These are phyloP conservation scores for Anguilla obscura DNA, from an alignment of 2,797 vertebrate species.

Conservation along the genomic window DNA sequence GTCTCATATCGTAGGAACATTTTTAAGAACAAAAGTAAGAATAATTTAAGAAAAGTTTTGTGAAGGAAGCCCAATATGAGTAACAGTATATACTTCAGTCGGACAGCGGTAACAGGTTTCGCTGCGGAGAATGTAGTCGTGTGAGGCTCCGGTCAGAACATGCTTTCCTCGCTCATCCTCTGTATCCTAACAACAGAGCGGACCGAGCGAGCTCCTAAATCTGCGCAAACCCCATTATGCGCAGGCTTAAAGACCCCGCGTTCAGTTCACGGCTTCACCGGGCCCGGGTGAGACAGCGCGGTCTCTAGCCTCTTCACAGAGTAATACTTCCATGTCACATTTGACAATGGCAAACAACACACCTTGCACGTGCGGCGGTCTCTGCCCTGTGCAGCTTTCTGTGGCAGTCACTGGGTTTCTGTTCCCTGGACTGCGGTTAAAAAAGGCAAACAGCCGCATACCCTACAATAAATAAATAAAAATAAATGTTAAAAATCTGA, in stretches of 20 bases:
- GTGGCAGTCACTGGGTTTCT: neutral
- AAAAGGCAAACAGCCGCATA: neutral
- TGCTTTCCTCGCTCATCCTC: conserved; percentile 14
- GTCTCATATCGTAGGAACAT: too few relatives aligned
- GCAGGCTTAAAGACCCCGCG: neutral
- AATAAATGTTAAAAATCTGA: neutral
- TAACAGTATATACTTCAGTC: neutral
- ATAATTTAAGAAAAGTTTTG: too few relatives aligned
- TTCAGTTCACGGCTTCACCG: neutral
- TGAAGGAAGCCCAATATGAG: neutral
- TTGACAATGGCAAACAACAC: neutral
- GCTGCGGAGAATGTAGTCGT: too few relatives aligned
- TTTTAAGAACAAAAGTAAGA: neutral
- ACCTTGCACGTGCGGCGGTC: neutral
- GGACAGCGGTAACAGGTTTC: neutral
- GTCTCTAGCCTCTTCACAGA: neutral
- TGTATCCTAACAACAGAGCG: conserved; percentile 44
- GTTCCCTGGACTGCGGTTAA: neutral
- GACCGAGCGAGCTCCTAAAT: neutral
- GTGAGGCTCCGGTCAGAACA: too few relatives aligned
- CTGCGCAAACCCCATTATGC: neutral
- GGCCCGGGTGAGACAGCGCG: neutral
- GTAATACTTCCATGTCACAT: neutral
- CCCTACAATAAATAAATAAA: neutral
- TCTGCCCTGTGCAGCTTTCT: neutral